These are phyloP conservation scores for Drosophila bocki DNA, from an alignment of 1,140 invertebrate genomes.

Conservation along the genomic window DNA sequence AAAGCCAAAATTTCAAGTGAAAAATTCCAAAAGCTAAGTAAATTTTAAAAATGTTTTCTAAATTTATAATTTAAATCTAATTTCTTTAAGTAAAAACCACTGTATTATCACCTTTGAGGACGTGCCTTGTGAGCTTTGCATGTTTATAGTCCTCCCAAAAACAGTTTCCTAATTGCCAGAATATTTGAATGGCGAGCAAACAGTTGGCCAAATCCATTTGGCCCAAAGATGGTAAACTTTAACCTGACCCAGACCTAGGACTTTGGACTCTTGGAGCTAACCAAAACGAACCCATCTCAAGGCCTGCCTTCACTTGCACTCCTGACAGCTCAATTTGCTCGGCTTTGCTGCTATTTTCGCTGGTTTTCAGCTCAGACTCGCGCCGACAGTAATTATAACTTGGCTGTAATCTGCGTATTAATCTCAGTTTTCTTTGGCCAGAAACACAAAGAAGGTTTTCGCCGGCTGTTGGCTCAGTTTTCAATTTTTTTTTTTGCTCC, in stretches of 20 bases:
- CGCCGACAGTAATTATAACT: conserved; percentile 48
- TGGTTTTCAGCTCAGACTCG: not conserved
- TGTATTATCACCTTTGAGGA: conserved; percentile 12
- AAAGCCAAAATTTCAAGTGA: no score
- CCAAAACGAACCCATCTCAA: conserved; percentile 46
- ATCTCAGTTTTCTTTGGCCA: conserved; percentile 53
- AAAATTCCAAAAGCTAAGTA: not conserved
- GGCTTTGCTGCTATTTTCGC: conserved; percentile 10
- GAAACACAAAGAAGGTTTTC: conserved; percentile 36
- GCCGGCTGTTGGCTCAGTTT: conserved; percentile 42
- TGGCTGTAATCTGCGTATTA: conserved; percentile 74
- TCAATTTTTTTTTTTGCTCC: conserved; percentile 9
- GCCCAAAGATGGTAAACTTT: conserved; percentile 8
- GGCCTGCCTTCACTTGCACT: conserved; percentile 49
- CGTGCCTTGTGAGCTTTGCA: conserved; percentile 20
- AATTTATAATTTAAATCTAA: not conserved
- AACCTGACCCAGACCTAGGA: conserved; percentile 25
- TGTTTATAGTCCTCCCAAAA: conserved; percentile 41
- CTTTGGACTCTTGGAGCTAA: conserved; percentile 8
- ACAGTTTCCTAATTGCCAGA: conserved; percentile 53
- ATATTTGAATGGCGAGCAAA: conserved; percentile 54
- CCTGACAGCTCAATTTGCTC: conserved; percentile 72
- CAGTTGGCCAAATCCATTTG: conserved; percentile 47
- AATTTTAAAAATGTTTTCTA: no score
- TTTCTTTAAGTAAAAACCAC: conserved; percentile 6